phyloP scores from a whole-genome alignment of 2,113 vertebrate genomes.

The Clarias gariepinus region DNA sequence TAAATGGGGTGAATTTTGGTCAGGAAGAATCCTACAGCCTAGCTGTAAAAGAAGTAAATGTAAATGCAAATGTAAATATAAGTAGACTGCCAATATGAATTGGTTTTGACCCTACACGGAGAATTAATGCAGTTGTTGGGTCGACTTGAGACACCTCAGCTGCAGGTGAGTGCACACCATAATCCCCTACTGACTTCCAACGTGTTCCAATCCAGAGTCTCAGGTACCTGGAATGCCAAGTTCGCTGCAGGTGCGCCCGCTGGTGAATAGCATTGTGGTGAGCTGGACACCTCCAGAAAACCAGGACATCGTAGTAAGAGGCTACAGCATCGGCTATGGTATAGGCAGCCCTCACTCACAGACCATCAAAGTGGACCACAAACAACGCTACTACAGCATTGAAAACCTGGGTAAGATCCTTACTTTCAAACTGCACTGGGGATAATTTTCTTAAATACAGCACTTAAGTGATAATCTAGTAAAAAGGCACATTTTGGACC shows the following conservation, averaged over 20 bases:
- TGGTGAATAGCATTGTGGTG: constrained; percentile 94
- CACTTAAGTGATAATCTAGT: background rate
- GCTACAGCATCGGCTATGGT: constrained; percentile 93
- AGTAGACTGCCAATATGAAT: background rate
- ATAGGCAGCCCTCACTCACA: constrained; percentile 94
- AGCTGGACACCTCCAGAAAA: constrained; percentile 98
- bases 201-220: constrained; percentile 74
- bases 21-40: background rate
- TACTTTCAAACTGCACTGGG: background rate
- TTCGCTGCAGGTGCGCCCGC: constrained; percentile 90
- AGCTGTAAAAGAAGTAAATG: background rate
- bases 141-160: background rate
- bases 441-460: background rate
- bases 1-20: background rate
- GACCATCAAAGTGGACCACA: constrained; percentile 96
- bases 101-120: background rate
- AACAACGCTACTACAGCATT: constrained; percentile 96
- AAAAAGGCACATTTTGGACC: background rate
- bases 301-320: constrained; percentile 93
- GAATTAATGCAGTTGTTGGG: background rate
- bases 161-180: background rate
- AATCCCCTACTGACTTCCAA: background rate
- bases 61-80: background rate
- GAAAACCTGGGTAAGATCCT: constrained; percentile 85
- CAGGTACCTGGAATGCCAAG: constrained; percentile 93